Percentiles rank a stretch among this genome's conserved stretches.
phyloP scores from a whole-genome alignment of 35 echinoderm and acorn worm species.

The Lytechinus variegatus region DNA sequence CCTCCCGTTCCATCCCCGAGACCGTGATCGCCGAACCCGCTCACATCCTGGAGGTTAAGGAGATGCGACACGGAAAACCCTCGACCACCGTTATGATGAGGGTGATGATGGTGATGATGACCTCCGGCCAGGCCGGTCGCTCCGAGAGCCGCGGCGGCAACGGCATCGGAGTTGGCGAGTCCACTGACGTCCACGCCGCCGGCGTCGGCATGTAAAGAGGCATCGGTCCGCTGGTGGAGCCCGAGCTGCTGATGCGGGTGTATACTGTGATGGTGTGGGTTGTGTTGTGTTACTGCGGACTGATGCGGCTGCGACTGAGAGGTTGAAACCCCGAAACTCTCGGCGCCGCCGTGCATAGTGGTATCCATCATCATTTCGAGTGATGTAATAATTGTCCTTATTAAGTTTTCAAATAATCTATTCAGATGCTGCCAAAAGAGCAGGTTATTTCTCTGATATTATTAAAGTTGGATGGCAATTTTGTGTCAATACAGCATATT shows the following conservation, averaged over 20 bases:
- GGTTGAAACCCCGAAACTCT: not conserved
- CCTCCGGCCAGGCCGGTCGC: not conserved
- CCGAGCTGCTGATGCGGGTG: constrained; percentile 2
- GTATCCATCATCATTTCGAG: constrained; percentile 30
- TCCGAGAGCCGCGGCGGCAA: not conserved
- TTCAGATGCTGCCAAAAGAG: not conserved
- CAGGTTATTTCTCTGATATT: not conserved
- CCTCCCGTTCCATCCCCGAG: constrained; percentile 11
- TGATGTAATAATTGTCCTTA: not conserved
- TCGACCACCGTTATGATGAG: not conserved
- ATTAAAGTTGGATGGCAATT: not conserved
- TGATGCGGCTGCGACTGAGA: constrained; percentile 4
- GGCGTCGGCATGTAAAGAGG: not conserved
- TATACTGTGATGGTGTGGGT: not conserved
- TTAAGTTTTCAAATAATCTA: not conserved
- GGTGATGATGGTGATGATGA: constrained; percentile 21
- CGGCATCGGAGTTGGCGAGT: not conserved
- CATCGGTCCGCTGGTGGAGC: constrained; percentile 35
- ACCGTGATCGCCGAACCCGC: constrained; percentile 25
- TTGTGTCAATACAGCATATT: not conserved
- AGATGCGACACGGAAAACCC: constrained; percentile 23
- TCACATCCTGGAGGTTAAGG: not conserved
- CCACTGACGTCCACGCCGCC: constrained; percentile 13
- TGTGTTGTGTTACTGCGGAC: not conserved
- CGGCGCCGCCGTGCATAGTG: constrained; percentile 21